phyloP scores from a whole-genome alignment of 35 echinoderm and acorn worm species.

The Heliocidaris tuberculata region DNA sequence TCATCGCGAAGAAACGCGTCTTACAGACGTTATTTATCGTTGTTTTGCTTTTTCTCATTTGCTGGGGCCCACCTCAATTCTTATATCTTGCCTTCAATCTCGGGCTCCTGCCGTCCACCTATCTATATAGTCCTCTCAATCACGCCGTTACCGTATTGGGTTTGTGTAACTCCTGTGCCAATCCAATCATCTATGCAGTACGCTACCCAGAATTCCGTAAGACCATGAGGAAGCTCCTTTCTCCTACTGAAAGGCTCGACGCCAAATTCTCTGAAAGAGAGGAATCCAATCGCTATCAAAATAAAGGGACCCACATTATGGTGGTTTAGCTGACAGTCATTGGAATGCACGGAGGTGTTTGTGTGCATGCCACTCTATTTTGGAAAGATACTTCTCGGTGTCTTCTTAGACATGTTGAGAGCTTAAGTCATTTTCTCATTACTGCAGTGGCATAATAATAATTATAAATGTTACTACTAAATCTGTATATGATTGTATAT shows the following conservation, averaged over 20 bases:
- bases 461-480: too few relatives aligned
- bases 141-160: neutral
- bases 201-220: conserved; percentile 43
- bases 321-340: too few relatives aligned
- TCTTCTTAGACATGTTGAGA: too few relatives aligned
- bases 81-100: conserved; percentile 34
- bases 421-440: too few relatives aligned
- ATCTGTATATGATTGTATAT: too few relatives aligned
- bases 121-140: neutral
- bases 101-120: neutral
- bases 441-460: too few relatives aligned
- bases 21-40: conserved; percentile 55
- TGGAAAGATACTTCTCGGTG: too few relatives aligned
- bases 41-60: conserved; percentile 44
- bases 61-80: conserved; percentile 47
- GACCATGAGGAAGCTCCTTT: neutral
- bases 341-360: too few relatives aligned
- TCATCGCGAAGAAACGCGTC: conserved; percentile 1
- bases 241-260: neutral
- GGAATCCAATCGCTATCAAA: too few relatives aligned
- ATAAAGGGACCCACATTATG: too few relatives aligned
- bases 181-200: conserved; percentile 52
- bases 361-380: too few relatives aligned
- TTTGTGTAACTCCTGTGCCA: conserved; percentile 35
- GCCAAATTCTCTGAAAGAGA: neutral